Conservation (phyloP, 2,113 vertebrate species). For the Arenaria interpres region DNA sequence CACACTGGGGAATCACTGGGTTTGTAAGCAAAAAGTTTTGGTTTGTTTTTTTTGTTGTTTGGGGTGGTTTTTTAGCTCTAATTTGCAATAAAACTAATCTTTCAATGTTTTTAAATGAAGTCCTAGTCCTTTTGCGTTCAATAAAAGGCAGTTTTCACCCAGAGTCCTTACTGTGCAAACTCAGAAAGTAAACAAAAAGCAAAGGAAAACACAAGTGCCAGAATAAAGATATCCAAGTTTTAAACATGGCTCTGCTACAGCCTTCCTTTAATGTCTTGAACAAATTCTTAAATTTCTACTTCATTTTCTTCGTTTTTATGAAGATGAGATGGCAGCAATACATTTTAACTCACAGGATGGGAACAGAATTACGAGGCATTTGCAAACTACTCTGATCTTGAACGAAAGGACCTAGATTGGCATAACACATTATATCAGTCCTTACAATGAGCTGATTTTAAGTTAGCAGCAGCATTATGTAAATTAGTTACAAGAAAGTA, state of each 20-base stretch:
- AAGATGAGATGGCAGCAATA: constrained; percentile 3
- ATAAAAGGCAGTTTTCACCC: neutral
- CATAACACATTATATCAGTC: constrained; percentile 1
- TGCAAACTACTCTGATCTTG: neutral
- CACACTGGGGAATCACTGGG: neutral
- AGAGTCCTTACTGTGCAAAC: neutral
- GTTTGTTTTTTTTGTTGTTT: neutral
- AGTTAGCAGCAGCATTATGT: constrained; percentile 21
- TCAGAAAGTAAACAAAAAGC: neutral
- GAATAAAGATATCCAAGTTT: neutral
- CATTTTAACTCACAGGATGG: neutral
- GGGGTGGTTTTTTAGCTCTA: neutral
- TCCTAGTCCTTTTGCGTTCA: neutral
- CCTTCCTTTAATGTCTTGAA: neutral
- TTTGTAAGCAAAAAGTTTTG: neutral
- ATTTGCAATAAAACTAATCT: neutral
- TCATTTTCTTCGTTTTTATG: constrained; percentile 9
- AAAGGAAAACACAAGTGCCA: neutral
- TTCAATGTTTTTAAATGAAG: neutral
- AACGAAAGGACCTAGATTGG: neutral
- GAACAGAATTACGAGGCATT: constrained; percentile 9
- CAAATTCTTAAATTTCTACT: neutral
- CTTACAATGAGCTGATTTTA: neutral
- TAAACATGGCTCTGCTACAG: neutral
- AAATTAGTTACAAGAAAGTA: constrained; percentile 19